Evolutionary conservation across 2,888 invertebrate species (phyloP).

Genomic region (Lithophane leautieri): DNA sequence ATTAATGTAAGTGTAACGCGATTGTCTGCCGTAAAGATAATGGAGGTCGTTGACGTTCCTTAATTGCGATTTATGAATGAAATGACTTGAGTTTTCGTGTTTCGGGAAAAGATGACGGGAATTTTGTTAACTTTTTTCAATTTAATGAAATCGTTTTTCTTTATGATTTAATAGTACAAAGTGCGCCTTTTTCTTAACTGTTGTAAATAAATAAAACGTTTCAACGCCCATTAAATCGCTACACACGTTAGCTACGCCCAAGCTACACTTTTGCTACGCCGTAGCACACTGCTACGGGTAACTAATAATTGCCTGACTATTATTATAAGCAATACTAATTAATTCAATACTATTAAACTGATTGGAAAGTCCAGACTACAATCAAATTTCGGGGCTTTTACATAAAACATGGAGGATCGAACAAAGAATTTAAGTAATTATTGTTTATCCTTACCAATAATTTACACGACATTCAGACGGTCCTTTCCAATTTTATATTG

Average conservation of each 20-base stretch:
- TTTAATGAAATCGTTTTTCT: background rate
- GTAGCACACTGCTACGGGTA: constrained; percentile 22
- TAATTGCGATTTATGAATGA: constrained; percentile 65
- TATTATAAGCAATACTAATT: background rate
- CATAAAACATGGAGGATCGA: background rate
- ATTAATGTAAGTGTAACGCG: constrained; percentile 60
- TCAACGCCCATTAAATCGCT: background rate
- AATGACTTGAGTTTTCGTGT: constrained; percentile 24
- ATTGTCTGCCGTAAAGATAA: constrained; percentile 57
- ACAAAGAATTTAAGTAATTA: background rate
- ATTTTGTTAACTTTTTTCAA: constrained; percentile 12
- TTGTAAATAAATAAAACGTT: background rate
- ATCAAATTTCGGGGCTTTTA: background rate
- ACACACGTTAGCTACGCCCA: constrained; percentile 7
- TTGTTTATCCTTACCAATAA: background rate
- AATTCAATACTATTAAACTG: background rate
- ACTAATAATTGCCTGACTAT: too few species aligned
- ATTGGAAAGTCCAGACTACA: background rate
- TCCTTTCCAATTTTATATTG: background rate
- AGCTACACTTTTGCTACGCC: constrained; percentile 34
- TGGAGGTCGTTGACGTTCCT: constrained; percentile 55
- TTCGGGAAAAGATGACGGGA: constrained; percentile 14
- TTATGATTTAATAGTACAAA: background rate
- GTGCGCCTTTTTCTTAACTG: too few species aligned
- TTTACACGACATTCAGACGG: constrained; percentile 5